Base-by-base conservation (phyloP, 92 coral and sea anemone species). In the Epizoanthus rinbou region DNA sequence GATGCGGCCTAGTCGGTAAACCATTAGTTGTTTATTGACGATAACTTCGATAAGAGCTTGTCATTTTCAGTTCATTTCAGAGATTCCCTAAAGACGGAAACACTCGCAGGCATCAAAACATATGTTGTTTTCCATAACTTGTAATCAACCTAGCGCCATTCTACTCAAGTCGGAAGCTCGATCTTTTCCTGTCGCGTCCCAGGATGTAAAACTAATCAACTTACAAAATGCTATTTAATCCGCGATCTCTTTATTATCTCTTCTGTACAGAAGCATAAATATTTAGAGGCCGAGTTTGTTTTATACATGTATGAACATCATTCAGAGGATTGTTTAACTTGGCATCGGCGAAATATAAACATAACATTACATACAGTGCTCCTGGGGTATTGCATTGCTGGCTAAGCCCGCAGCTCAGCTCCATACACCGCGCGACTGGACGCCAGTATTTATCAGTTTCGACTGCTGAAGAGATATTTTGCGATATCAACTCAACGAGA, bases 271-370 rank as follows among this genome's bases (percentile, higher is more conserved):
- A 89, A 74, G 89, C 57, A 74, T 85, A 88, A 88, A 89, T 89
- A 85, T 86, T 85, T 85, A 89, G 66, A 85, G 72, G 85, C 80
- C 89, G 74, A 81, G 89, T 89, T 89, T 89, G 89, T 81, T 86
- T 86, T 86, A 75, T 75, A 80, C 75, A 74, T 85, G 79, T 86
- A 71, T 69, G 73, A 80, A 82, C 87, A 85, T 88, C 85, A 78
- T 84, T 54, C 69, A 71, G 85, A 23, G 73, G 71, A 22, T 58
- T 86, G 86, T 89, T 86, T 86, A 39, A 83, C 31, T 89, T 86
- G 87, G 80, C 84, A 69, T 67, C 60, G 50, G 57, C 13, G 9
- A 78, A 78, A 39, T 39, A 45, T 78, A 78, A 78, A 78, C 60
- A 78, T 33, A 78, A 78, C 60, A 78, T 33, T 21, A 1, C 15